A percentile compares a stretch with the other conserved stretches of the same genome.
Evolutionary conservation across 1,140 invertebrate species (phyloP).

Genomic region (Pogonognathellus flavescens): DNA sequence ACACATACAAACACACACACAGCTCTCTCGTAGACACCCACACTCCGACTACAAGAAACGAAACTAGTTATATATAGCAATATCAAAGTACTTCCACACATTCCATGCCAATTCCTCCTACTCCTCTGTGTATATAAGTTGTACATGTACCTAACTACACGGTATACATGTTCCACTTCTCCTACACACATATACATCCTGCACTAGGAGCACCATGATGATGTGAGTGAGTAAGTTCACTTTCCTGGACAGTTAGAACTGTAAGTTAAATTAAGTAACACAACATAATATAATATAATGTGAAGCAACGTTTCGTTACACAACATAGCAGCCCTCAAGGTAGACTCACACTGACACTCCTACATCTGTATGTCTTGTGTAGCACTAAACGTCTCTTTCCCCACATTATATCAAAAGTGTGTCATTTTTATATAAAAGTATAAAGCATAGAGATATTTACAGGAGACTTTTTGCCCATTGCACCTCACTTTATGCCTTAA

Average conservation of each 20-base stretch:
- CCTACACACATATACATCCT: neutral
- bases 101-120: too few species aligned
- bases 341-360: conserved; percentile 5
- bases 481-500: too few species aligned
- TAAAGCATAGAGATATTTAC: too few species aligned
- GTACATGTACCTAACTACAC: neutral
- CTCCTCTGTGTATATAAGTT: too few species aligned
- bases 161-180: neutral
- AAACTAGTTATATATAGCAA: neutral
- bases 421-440: too few species aligned
- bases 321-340: conserved; percentile 12
- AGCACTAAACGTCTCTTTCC: neutral
- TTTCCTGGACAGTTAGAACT: neutral
- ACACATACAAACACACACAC: neutral
- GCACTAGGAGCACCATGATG: neutral
- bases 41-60: neutral
- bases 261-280: conserved; percentile 14
- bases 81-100: too few species aligned
- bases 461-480: too few species aligned
- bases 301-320: neutral
- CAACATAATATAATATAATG: conserved; percentile 2
- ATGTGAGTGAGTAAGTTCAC: conserved; percentile 30
- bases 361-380: neutral
- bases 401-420: too few species aligned
- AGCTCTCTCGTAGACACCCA: neutral